Evolutionary conservation across 2,797 vertebrate genomes (phyloP).

Genomic region (Euphonia xanthogaster): DNA sequence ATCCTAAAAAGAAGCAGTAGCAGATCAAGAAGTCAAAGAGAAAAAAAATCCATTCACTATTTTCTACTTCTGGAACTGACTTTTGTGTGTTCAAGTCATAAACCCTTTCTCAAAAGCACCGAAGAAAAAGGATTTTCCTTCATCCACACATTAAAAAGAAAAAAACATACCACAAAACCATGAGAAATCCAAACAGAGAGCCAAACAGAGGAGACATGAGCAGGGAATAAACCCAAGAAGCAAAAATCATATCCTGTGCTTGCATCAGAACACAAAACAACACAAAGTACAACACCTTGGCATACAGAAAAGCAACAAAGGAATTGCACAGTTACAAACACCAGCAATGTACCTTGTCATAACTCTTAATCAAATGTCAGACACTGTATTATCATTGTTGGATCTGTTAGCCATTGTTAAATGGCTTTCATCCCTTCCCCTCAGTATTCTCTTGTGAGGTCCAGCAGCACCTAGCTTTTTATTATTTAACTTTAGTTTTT

Average conservation of each 20-base stretch:
- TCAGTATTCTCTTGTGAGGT: neutral
- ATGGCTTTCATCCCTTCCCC: neutral
- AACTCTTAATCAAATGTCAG: neutral
- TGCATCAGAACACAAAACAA: neutral
- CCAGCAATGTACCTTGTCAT: neutral
- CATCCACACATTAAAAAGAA: neutral
- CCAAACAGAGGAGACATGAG: neutral
- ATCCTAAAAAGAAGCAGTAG: neutral
- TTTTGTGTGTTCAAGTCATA: neutral
- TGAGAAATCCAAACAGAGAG: neutral
- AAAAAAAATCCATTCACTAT: neutral
- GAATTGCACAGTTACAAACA: neutral
- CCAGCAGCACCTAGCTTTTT: neutral
- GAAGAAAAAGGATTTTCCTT: neutral
- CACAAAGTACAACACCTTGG: neutral
- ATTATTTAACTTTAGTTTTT: neutral
- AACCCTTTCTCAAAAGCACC: neutral
- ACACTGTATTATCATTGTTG: neutral
- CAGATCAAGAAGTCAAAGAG: neutral
- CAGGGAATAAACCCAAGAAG: neutral
- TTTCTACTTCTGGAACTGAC: conserved; percentile 34
- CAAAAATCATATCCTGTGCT: neutral
- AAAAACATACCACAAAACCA: neutral
- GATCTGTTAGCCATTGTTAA: neutral
- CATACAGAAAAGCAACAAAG: neutral